Percentiles rank a stretch among this genome's conserved stretches.
These are phyloP conservation scores for Mormyrus iriodes DNA, from an alignment of 2,113 vertebrate species.

Conservation along the genomic window DNA sequence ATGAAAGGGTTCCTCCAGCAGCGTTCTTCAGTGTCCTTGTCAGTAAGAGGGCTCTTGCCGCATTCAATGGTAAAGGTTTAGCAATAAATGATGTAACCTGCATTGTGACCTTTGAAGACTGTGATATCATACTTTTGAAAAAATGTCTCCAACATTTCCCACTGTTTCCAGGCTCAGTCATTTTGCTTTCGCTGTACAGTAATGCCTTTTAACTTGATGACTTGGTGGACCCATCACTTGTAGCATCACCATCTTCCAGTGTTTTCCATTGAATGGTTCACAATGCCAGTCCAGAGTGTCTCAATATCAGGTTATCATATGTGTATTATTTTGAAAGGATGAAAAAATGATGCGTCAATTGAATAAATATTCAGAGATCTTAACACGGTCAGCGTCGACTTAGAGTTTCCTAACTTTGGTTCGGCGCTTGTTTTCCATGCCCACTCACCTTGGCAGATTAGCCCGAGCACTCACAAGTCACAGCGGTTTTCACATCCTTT, in stretches of 20 bases:
- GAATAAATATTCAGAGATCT: neutral
- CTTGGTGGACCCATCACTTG: neutral
- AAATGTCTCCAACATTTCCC: neutral
- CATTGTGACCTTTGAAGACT: slow-evolving; percentile 5
- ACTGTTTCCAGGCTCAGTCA: neutral
- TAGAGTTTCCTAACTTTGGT: neutral
- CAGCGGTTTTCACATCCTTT: neutral
- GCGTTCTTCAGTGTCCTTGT: slow-evolving; percentile 16
- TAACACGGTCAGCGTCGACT: neutral
- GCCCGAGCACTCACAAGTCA: neutral
- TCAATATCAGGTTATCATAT: neutral
- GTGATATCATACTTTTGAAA: slow-evolving; percentile 3
- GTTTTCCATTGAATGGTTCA: neutral
- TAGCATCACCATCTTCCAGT: neutral
- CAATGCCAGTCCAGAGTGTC: neutral
- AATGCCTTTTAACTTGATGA: neutral
- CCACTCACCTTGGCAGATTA: neutral
- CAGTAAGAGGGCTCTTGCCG: slow-evolving; percentile 1
- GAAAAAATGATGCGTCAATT: neutral
- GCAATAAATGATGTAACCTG: slow-evolving; percentile 15
- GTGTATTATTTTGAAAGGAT: neutral
- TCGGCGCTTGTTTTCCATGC: neutral
- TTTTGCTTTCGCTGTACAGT: neutral
- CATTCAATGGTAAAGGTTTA: slow-evolving; percentile 1
- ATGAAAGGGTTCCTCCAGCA: neutral